Base-by-base conservation (phyloP, 2,113 vertebrate species). In the Alligator sinensis region DNA sequence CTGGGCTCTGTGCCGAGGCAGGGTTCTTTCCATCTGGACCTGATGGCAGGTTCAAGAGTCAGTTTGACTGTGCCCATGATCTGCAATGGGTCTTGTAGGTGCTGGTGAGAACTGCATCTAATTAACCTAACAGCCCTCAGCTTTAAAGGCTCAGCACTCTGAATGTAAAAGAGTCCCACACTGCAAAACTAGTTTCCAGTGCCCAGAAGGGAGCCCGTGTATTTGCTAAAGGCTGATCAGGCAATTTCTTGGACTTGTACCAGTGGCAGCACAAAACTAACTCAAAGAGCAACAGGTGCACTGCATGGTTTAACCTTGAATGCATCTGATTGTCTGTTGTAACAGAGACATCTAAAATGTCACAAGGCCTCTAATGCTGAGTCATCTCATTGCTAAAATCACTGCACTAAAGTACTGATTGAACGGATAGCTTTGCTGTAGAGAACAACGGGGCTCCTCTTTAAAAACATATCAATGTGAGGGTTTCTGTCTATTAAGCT, bases 61-160 rank as follows among this genome's bases (percentile, higher is more conserved):
- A 68, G 61, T 74, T 82, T 17, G 57, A 70, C 78, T 63, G 70
- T 87, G 7, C 34, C 34, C 34, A 34, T 34, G 34, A 89, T 84
- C 66, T n/a, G 84, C 14, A 17, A 38, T 91, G 76, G 54, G 54
- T 81, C 60, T 34, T 1, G 30, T 64, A 38, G 18, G 64, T 75
- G 76, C 81, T 64, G 54, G 63, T 17, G 28, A 64, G 81, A 80
- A 84, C 90, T 82, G 84, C 4, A 0, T 74, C 83, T 91, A 91
- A 76, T 89, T 72, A 87, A 74, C 19, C 55, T 72, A 86, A 89
- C 38, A 87, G 82, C 90, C 62, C 77, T 83, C 76, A 62, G 91
- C 84, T 86, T 70, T 27, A 90, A 86, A 90, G 94, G 87, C 90
- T 95, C 96, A 96, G 89, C 93, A 76, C 28, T 83, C 70, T 95